Evolutionary conservation across 2,888 invertebrate genomes (phyloP).

Genomic region (Limnephilus marmoratus): DNA sequence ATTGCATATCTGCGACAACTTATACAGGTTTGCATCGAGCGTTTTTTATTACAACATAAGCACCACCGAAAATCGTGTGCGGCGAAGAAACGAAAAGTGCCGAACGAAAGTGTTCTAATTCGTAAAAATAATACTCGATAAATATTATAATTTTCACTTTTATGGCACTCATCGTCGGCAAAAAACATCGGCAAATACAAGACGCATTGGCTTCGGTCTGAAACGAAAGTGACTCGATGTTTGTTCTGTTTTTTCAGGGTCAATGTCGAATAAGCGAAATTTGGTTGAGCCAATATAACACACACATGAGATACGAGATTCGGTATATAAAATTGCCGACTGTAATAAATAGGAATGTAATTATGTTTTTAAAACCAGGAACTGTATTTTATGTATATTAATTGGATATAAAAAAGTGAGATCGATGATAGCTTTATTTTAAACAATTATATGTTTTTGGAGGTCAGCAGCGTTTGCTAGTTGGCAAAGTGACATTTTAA

Average conservation of each 20-base stretch:
- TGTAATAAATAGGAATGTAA: background rate
- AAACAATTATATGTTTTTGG: background rate
- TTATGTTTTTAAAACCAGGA: background rate
- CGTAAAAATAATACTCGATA: constrained; percentile 5
- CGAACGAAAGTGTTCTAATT: constrained; percentile 33
- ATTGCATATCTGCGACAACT: background rate
- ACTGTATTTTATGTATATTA: background rate
- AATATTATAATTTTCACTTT: constrained; percentile 32
- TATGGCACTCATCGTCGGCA: constrained; percentile 14
- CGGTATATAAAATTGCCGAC: background rate
- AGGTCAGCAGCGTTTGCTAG: background rate
- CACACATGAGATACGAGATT: background rate
- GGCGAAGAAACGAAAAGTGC: background rate
- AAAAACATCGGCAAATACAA: background rate
- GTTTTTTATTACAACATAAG: background rate
- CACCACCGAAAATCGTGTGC: background rate
- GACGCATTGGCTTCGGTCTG: background rate
- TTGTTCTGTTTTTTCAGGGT: constrained; percentile 15
- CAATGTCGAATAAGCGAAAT: constrained; percentile 27
- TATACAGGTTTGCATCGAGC: background rate
- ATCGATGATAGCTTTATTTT: background rate
- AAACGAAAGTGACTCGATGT: constrained; percentile 39
- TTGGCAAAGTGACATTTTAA: background rate
- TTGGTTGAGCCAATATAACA: background rate
- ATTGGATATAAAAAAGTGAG: background rate